A percentile compares a stretch with the other conserved stretches of the same genome.
These are phyloP conservation scores for Dendrophyllia cribrosa DNA, from an alignment of 64 coral and sea anemone genomes.

Conservation along the genomic window DNA sequence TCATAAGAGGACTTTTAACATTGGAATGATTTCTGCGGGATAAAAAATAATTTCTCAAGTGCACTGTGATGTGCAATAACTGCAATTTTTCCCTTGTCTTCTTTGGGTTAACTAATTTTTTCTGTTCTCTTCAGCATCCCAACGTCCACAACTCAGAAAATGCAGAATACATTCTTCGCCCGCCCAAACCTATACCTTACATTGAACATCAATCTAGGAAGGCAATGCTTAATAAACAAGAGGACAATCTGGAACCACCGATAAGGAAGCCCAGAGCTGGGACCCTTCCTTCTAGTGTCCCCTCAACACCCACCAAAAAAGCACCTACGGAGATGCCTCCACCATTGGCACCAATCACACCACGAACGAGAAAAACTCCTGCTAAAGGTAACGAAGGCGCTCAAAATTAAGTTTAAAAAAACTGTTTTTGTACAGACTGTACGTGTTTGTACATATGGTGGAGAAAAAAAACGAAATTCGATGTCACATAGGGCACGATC, in stretches of 20 bases:
- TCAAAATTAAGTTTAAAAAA: too few species aligned
- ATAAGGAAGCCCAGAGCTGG: conserved; percentile 67
- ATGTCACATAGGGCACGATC: too few species aligned
- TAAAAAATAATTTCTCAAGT: too few species aligned
- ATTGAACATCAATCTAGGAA: conserved; percentile 25
- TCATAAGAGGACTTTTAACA: too few species aligned
- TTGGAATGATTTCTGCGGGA: too few species aligned
- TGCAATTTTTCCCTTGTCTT: too few species aligned
- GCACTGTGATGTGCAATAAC: too few species aligned
- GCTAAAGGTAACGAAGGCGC: neutral
- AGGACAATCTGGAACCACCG: neutral
- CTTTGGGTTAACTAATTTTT: neutral
- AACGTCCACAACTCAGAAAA: conserved; percentile 44
- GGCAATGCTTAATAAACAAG: conserved; percentile 10
- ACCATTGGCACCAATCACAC: conserved; percentile 67
- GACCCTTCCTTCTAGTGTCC: conserved; percentile 64
- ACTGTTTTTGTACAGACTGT: too few species aligned
- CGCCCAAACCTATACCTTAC: conserved; percentile 76
- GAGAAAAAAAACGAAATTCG: too few species aligned
- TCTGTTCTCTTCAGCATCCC: conserved; percentile 43
- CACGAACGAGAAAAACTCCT: conserved; percentile 37
- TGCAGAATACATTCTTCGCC: conserved; percentile 74
- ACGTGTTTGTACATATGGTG: too few species aligned
- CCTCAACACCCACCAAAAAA: conserved; percentile 66
- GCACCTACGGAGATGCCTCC: conserved; percentile 71